These are phyloP conservation scores for Nycticorax nycticorax DNA, from an alignment of 2,113 vertebrate genomes.

Conservation along the genomic window DNA sequence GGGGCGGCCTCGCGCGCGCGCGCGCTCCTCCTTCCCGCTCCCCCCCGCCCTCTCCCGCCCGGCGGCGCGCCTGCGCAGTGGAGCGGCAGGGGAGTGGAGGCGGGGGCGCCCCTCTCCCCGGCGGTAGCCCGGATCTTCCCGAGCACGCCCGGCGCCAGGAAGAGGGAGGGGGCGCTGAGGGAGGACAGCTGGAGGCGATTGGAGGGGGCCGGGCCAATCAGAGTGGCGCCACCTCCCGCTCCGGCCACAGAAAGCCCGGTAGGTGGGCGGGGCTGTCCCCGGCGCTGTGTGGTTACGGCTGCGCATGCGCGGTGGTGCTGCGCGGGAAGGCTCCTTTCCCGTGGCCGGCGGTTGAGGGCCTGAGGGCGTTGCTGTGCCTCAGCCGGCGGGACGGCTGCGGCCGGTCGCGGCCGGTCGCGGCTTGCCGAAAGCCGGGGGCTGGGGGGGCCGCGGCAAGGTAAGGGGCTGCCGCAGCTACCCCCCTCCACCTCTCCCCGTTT, in stretches of 20 bases:
- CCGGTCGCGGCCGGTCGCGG: accelerated
- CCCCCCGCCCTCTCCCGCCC: background rate
- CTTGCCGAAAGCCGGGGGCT: background rate
- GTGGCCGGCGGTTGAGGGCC: accelerated
- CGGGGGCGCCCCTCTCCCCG: too few species aligned
- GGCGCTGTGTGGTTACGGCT: background rate
- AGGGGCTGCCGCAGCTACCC: background rate
- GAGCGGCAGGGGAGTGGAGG: accelerated
- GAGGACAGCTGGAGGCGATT: background rate
- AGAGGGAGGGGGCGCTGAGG: too few species aligned
- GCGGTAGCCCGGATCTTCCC: background rate
- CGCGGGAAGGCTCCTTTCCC: accelerated
- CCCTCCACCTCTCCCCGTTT: accelerated
- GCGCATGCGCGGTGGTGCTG: background rate
- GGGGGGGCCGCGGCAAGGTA: background rate
- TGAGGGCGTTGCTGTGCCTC: accelerated
- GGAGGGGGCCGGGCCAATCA: background rate
- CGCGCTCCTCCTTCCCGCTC: background rate
- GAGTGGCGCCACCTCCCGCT: accelerated
- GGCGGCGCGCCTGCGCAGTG: background rate
- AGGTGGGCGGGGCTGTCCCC: accelerated
- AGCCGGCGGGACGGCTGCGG: accelerated
- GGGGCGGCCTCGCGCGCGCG: background rate
- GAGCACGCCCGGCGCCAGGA: background rate
- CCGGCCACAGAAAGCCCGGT: too few species aligned